Evolutionary conservation across 2,888 invertebrate genomes (phyloP), one percentile per base, ranked within the genome.

Genomic region (Corythucha ciliata): DNA sequence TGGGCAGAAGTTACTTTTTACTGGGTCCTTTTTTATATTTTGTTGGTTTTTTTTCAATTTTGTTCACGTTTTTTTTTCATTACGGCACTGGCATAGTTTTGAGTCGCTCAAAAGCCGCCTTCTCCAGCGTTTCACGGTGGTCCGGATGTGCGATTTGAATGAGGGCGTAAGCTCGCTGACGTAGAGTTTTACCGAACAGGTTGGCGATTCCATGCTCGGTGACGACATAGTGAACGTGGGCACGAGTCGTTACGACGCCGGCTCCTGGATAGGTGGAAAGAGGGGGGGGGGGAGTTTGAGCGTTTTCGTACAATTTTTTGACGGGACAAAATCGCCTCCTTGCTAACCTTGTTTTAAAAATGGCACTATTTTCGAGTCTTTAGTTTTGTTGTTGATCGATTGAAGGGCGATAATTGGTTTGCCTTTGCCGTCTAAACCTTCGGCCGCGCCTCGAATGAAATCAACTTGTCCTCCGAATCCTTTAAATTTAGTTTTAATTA

Each of bases 381-480:
- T 58, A 14, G 62, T 61, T 58, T 63, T 63, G 8, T 75, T 72
- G 5, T 85, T 83, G 45, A 71, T 69, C 0, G 92, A 90, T 6
- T 87, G 83, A 64, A 94, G 76, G 1, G 93, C 92, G 60, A 94
- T 84, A 65, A 94, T 91, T 3, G 93, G 88, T 67, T 88, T 91
- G 20, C 94, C 94, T 58, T 72, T 72, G 0, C 91, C 91, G 69
- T 94, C 93, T 2, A 77, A 66, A 2, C 83, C 76, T 65, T 89
- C 82, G 0, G 86, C 90, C 2, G 93, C 86, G 21, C 93, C 94
- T 50, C 91, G 78, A 59, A 92, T 84, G 68, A 94, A 94, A 71
- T 94, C 94, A 32, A 92, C 83, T 67, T 94, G 93, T 0, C 92
- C 70, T 58, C 60, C 60, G 53, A 61, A 60, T 24, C 60, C 60